These are phyloP conservation scores for Trypoxylon attenuatum DNA, from an alignment of 2,888 invertebrate genomes.

Conservation along the genomic window DNA sequence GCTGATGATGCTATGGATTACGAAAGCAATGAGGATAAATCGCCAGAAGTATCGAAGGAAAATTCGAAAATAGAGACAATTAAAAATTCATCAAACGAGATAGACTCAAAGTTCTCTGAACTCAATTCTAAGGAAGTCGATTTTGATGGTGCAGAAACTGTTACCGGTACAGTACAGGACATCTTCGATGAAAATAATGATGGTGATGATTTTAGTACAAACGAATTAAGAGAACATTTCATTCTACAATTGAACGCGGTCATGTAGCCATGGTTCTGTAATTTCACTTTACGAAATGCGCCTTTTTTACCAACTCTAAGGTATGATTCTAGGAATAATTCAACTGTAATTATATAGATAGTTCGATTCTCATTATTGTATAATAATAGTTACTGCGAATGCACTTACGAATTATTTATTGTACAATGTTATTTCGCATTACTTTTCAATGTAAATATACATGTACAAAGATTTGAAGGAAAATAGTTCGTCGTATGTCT, in stretches of 20 bases:
- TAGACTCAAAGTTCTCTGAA: slow-evolving; percentile 5
- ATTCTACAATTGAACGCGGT: slow-evolving; percentile 50
- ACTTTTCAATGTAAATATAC: slow-evolving; percentile 46
- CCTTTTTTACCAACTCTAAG: slow-evolving; percentile 36
- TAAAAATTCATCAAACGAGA: slow-evolving; percentile 18
- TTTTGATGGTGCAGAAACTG: slow-evolving; percentile 44
- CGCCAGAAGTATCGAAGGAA: background rate
- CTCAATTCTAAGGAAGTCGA: slow-evolving; percentile 10
- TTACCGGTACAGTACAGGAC: slow-evolving; percentile 69
- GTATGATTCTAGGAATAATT: slow-evolving; percentile 19
- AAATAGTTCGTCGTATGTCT: slow-evolving; percentile 12
- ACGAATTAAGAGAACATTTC: slow-evolving; percentile 61
- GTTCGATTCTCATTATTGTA: slow-evolving; percentile 33
- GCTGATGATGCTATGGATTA: slow-evolving; percentile 25
- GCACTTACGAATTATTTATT: slow-evolving; percentile 41
- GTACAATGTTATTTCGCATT: slow-evolving; percentile 33
- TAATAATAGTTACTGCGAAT: too few relatives aligned
- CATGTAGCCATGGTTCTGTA: slow-evolving; percentile 46
- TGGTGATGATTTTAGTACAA: slow-evolving; percentile 61
- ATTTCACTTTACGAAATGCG: slow-evolving; percentile 4
- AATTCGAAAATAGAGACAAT: background rate
- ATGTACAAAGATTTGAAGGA: slow-evolving; percentile 37
- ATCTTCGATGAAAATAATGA: slow-evolving; percentile 69
- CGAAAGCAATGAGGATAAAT: slow-evolving; percentile 13
- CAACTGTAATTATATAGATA: slow-evolving; percentile 19